Conservation (phyloP, 2,888 invertebrate species). For the Caenorhabditis afra region DNA sequence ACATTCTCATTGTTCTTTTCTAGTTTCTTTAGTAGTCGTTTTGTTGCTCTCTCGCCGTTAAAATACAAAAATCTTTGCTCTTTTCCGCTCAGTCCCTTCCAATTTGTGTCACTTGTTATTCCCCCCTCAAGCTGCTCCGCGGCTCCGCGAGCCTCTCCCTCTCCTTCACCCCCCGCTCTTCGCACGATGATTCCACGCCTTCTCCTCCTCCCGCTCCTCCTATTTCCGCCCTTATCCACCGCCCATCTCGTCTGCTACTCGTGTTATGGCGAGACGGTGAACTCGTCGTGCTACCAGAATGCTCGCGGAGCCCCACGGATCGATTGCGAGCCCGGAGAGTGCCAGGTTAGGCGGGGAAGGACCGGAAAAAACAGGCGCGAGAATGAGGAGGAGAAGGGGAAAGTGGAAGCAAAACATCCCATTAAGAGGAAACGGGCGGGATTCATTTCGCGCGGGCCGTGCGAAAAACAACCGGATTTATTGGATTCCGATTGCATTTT, state of each 20-base stretch:
- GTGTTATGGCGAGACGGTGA: constrained; percentile 49
- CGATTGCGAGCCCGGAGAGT: constrained; percentile 56
- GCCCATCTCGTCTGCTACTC: constrained; percentile 55
- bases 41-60: constrained; percentile 17
- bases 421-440: constrained; percentile 22
- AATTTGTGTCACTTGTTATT: constrained; percentile 48
- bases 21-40: constrained; percentile 2
- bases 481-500: constrained; percentile 19
- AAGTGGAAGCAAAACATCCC: constrained; percentile 13
- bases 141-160: neutral
- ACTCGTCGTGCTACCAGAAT: constrained; percentile 49
- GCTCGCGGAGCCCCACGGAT: constrained; percentile 56
- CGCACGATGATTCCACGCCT: constrained; percentile 17
- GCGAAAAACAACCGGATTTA: constrained; percentile 3
- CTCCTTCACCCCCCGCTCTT: neutral
- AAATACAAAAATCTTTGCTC: constrained; percentile 6
- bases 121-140: constrained; percentile 9
- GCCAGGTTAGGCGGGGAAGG: constrained; percentile 48
- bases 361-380: constrained; percentile 2
- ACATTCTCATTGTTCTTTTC: neutral
- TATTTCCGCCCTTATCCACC: constrained; percentile 22
- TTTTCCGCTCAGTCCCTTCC: constrained; percentile 12
- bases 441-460: neutral
- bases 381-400: neutral
- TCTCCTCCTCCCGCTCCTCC: constrained; percentile 11